Conservation (phyloP, 2,888 invertebrate species). For the Venusia cambrica region DNA sequence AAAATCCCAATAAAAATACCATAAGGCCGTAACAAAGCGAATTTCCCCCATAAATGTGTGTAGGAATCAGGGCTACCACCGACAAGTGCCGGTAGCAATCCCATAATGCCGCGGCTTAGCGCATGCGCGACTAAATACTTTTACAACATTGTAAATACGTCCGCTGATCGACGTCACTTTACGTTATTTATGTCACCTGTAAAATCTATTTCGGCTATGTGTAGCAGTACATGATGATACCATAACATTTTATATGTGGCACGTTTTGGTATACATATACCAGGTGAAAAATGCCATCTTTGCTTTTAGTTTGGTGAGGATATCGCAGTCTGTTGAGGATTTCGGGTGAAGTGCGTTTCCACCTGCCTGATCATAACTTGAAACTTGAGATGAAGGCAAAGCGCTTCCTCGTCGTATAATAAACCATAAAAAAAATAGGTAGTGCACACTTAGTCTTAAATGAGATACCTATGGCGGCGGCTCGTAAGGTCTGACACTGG, state of each 20-base stretch:
- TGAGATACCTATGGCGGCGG: no score
- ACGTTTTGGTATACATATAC: background rate
- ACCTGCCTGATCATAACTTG: no score
- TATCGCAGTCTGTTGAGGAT: no score
- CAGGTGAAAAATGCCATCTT: no score
- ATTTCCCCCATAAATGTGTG: slow-evolving; percentile 13
- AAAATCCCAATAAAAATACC: background rate
- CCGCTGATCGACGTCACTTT: slow-evolving; percentile 50
- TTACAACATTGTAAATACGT: slow-evolving; percentile 70
- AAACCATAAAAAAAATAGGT: no score
- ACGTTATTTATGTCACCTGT: slow-evolving; percentile 58
- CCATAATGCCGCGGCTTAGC: slow-evolving; percentile 60
- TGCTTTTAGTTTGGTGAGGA: no score
- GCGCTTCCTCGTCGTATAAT: no score
- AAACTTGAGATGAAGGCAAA: no score
- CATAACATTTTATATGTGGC: slow-evolving; percentile 1
- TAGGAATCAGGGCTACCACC: slow-evolving; percentile 56
- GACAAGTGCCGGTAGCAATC: slow-evolving; percentile 48
- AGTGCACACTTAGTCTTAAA: no score
- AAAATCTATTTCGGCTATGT: slow-evolving; percentile 48
- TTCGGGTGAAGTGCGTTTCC: no score
- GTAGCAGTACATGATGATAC: slow-evolving; percentile 6
- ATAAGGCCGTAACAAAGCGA: no score
- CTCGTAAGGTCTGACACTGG: no score
- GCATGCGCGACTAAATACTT: slow-evolving; percentile 64